A percentile compares a stretch with the other conserved stretches of the same genome.
Conservation (phyloP, 2,797 vertebrate species). For the Simalia tracyae region DNA sequence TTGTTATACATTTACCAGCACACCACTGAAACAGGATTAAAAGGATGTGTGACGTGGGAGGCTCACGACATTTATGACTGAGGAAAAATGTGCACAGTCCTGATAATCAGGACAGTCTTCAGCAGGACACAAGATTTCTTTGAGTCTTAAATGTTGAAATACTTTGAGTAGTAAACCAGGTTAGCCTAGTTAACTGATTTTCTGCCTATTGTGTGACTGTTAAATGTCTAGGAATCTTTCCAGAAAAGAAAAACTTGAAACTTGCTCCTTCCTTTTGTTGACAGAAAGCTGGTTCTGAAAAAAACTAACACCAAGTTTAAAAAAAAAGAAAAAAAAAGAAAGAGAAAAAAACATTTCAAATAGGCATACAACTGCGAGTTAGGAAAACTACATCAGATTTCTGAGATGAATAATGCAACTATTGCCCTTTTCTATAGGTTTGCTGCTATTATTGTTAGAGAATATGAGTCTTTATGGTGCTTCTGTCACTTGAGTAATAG, state of each 20-base stretch:
- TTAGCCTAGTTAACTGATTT: not conserved
- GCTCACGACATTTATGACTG: too few species aligned
- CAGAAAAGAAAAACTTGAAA: not conserved
- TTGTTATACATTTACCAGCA: too few species aligned
- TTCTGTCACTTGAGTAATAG: slow-evolving; percentile 7
- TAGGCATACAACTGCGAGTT: not conserved
- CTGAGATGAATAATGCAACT: slow-evolving; percentile 26
- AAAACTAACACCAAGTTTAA: not conserved
- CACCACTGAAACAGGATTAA: too few species aligned
- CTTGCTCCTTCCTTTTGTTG: not conserved
- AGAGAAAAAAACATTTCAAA: not conserved
- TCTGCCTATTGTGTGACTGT: not conserved
- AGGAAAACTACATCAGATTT: slow-evolving; percentile 21
- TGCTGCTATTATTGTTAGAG: slow-evolving; percentile 5
- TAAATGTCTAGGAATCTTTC: not conserved
- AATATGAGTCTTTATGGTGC: not conserved
- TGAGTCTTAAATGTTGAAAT: not conserved
- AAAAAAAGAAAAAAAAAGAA: not conserved
- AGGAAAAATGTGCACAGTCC: too few species aligned
- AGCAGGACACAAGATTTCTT: not conserved
- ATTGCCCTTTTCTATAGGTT: not conserved
- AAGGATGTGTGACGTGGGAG: too few species aligned
- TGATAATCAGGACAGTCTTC: too few species aligned
- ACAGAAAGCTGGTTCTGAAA: not conserved
- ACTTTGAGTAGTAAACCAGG: not conserved